Evolutionary conservation across 2,888 invertebrate genomes (phyloP).

Genomic region (Coleophora deauratella): DNA sequence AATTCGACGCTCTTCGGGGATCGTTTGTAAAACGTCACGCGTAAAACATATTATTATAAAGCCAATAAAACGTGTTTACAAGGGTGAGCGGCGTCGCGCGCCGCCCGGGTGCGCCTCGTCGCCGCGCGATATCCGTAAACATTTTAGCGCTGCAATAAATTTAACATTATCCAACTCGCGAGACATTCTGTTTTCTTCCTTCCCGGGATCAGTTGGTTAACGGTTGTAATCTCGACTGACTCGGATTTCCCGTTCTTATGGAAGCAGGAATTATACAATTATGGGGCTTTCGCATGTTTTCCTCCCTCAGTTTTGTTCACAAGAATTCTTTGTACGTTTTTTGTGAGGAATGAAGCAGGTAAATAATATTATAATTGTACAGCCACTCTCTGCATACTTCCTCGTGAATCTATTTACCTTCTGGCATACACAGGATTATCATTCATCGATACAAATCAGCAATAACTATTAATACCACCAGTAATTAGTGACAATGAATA

Average conservation of each 20-base stretch:
- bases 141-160: constrained; percentile 73
- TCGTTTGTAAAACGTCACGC: constrained; percentile 75
- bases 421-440: no score
- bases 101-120: constrained; percentile 39
- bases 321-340: constrained; percentile 22
- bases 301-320: constrained; percentile 37
- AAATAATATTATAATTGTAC: no score
- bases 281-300: constrained; percentile 44
- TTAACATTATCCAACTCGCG: constrained; percentile 69
- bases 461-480: no score
- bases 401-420: no score
- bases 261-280: constrained; percentile 61
- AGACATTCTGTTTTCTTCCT: constrained; percentile 70
- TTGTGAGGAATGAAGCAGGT: constrained; percentile 1
- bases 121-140: constrained; percentile 69
- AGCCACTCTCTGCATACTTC: no score
- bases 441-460: no score
- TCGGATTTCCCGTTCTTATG: constrained; percentile 53
- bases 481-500: no score
- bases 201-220: constrained; percentile 69
- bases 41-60: constrained; percentile 75
- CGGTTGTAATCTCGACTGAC: constrained; percentile 65
- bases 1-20: constrained; percentile 69
- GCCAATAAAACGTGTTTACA: constrained; percentile 75
- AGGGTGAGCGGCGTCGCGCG: constrained; percentile 65